phyloP scores from a whole-genome alignment of 1,140 invertebrate species.

The Bathynomus jamesi region DNA sequence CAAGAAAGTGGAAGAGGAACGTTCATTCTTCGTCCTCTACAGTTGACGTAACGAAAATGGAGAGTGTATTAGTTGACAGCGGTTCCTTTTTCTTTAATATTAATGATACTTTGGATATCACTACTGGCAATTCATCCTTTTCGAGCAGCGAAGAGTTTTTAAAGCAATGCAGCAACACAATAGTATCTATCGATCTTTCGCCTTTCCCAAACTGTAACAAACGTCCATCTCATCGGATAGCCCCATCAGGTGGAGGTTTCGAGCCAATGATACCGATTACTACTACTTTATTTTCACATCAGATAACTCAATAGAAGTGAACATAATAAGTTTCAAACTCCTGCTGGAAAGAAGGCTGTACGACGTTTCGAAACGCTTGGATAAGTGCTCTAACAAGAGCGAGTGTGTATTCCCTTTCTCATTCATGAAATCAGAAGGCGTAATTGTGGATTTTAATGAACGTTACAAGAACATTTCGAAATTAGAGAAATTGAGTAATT shows the following conservation, averaged over 20 bases:
- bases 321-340: constrained; percentile 18
- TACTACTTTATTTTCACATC: constrained; percentile 31
- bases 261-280: constrained; percentile 17
- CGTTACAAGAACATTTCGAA: not conserved
- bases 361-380: constrained; percentile 8
- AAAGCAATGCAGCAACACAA: constrained; percentile 17
- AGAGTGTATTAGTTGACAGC: not conserved
- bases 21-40: no score
- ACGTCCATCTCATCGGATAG: not conserved
- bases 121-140: constrained; percentile 21
- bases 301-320: constrained; percentile 18
- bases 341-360: constrained; percentile 15
- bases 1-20: no score
- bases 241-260: constrained; percentile 1
- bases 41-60: no score
- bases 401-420: constrained; percentile 24
- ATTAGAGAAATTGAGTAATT: constrained; percentile 13
- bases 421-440: constrained; percentile 18
- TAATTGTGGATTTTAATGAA: constrained; percentile 20
- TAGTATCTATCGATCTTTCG: constrained; percentile 16
- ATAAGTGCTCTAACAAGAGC: constrained; percentile 15
- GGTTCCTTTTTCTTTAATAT: constrained; percentile 10
- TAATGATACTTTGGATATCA: constrained; percentile 21
- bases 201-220: constrained; percentile 18
- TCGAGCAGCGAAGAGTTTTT: constrained; percentile 28